Evolutionary conservation across 2,113 vertebrate genomes (phyloP).

Genomic region (Syngnathus typhle): DNA sequence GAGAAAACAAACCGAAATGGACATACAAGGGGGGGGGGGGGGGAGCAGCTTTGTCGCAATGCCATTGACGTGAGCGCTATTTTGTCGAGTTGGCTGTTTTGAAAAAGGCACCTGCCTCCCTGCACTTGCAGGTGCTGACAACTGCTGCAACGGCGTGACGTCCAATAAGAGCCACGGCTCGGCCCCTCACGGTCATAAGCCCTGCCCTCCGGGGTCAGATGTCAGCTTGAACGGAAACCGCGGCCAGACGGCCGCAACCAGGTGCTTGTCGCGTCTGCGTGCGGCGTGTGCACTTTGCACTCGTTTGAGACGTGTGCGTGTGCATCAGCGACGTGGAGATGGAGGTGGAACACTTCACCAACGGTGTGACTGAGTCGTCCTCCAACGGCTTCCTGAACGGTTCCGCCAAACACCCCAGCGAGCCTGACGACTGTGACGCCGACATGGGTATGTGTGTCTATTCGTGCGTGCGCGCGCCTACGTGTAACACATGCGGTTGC

Average conservation of each 20-base stretch:
- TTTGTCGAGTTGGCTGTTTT: neutral
- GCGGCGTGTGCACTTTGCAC: too few species aligned
- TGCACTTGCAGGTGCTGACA: slow-evolving; percentile 77
- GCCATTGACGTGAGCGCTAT: too few species aligned
- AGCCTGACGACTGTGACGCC: slow-evolving; percentile 92
- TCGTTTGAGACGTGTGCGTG: neutral
- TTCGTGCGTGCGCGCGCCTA: neutral
- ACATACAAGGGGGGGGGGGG: too few species aligned
- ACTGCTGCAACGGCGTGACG: slow-evolving; percentile 94
- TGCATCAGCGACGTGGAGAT: slow-evolving; percentile 90
- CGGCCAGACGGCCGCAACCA: slow-evolving; percentile 81
- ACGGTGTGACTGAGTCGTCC: slow-evolving; percentile 90
- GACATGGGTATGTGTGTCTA: slow-evolving; percentile 81
- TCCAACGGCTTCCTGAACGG: slow-evolving; percentile 98
- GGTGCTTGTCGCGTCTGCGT: slow-evolving; percentile 58
- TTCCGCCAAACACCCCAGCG: slow-evolving; percentile 86
- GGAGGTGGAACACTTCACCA: slow-evolving; percentile 97
- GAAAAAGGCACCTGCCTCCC: neutral
- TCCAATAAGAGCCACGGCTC: slow-evolving; percentile 84
- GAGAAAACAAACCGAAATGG: neutral
- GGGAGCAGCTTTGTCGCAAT: too few species aligned
- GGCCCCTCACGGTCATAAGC: slow-evolving; percentile 86
- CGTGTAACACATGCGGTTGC: neutral
- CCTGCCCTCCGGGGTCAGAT: slow-evolving; percentile 72
- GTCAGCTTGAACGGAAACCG: slow-evolving; percentile 88